Conservation (phyloP, 1,140 invertebrate species). For the Amyelois transitella region DNA sequence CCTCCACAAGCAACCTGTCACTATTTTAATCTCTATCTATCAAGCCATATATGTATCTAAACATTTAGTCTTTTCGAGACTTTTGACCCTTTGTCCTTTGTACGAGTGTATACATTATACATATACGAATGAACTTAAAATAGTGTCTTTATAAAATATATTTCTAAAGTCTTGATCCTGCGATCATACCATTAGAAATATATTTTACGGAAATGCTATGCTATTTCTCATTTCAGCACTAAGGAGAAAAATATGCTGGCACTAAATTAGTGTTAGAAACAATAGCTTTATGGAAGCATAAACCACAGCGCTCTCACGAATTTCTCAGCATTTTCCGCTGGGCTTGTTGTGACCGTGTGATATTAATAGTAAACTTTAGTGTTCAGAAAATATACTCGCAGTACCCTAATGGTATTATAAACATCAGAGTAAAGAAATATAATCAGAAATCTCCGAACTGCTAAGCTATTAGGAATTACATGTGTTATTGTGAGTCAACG, state of each 20-base stretch:
- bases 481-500: too few relatives aligned
- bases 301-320: not conserved
- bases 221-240: slow-evolving; percentile 2
- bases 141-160: not conserved
- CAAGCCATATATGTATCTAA: too few relatives aligned
- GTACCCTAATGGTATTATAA: not conserved
- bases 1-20: too few relatives aligned
- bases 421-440: not conserved
- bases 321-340: slow-evolving; percentile 22
- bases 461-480: not conserved
- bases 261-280: slow-evolving; percentile 40
- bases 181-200: not conserved
- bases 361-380: slow-evolving; percentile 3
- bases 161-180: not conserved
- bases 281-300: slow-evolving; percentile 15
- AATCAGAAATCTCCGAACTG: not conserved
- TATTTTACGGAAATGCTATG: not conserved
- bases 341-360: not conserved
- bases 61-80: too few relatives aligned
- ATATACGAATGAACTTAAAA: not conserved
- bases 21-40: too few relatives aligned
- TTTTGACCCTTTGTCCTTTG: too few relatives aligned
- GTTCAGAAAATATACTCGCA: slow-evolving; percentile 6
- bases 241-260: slow-evolving; percentile 22
- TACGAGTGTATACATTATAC: too few relatives aligned